These are phyloP conservation scores for Riparia riparia DNA, from an alignment of 2,113 vertebrate species.

Conservation along the genomic window DNA sequence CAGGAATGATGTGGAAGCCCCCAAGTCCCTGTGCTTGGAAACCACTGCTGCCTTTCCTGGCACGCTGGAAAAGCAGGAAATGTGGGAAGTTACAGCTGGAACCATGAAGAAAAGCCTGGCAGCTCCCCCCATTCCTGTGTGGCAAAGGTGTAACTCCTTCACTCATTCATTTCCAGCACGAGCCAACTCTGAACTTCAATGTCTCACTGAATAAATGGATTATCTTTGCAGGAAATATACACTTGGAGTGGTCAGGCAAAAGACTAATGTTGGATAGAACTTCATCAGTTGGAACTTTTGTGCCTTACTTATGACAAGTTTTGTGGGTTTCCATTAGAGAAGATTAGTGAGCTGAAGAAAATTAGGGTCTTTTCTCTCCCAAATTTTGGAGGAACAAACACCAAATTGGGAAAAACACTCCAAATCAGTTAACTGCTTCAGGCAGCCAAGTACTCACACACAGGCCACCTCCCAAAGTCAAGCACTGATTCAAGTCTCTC, in stretches of 20 bases:
- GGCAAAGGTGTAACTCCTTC: not conserved
- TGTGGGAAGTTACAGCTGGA: not conserved
- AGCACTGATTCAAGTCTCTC: not conserved
- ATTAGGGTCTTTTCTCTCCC: not conserved
- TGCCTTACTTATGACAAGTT: not conserved
- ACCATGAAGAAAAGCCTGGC: not conserved
- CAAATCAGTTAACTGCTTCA: not conserved
- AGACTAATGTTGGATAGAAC: not conserved
- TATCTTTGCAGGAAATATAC: not conserved
- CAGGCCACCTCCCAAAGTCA: not conserved
- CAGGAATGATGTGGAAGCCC: not conserved
- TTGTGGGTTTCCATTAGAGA: not conserved
- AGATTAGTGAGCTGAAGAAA: not conserved
- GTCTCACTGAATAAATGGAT: not conserved
- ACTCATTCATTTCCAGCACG: not conserved
- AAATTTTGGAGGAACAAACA: not conserved
- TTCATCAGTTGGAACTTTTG: not conserved
- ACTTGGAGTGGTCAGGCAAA: not conserved
- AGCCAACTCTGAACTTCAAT: accelerated
- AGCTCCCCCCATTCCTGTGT: not conserved
- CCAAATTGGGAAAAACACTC: not conserved
- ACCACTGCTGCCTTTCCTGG: not conserved
- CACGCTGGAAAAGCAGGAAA: not conserved
- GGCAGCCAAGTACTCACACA: not conserved
- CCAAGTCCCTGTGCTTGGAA: not conserved